phyloP scores from a whole-genome alignment of 2,888 invertebrate species.

The Coecobrya sp. region DNA sequence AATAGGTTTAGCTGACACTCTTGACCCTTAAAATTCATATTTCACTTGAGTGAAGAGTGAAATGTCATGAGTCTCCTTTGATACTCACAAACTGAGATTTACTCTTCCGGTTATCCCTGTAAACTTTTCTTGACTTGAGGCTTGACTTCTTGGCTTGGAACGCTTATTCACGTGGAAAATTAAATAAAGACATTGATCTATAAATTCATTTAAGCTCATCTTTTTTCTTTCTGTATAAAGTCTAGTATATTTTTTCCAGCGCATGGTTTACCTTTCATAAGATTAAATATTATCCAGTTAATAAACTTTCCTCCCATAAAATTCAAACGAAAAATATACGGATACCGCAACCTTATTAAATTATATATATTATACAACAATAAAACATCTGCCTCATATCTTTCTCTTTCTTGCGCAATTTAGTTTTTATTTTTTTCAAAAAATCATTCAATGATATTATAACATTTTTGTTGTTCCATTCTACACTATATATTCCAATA shows the following conservation, averaged over 20 bases:
- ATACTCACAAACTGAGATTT: background rate
- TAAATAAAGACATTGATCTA: constrained; percentile 29
- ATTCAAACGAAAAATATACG: too few species aligned
- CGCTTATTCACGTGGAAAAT: constrained; percentile 56
- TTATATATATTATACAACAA: too few species aligned
- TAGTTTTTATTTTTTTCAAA: constrained; percentile 45
- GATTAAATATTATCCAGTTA: too few species aligned
- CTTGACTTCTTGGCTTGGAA: constrained; percentile 41
- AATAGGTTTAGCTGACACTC: background rate
- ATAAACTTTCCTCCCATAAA: too few species aligned
- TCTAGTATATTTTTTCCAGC: too few species aligned
- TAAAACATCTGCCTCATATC: too few species aligned
- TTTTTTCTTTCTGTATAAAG: too few species aligned
- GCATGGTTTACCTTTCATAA: too few species aligned
- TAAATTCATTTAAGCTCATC: background rate
- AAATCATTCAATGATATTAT: constrained; percentile 47
- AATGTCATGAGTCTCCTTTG: background rate
- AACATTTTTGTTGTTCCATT: constrained; percentile 19
- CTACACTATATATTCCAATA: constrained; percentile 8
- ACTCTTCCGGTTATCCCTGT: background rate
- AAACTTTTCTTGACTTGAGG: too few species aligned
- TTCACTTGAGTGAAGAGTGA: constrained; percentile 21
- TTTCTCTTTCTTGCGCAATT: constrained; percentile 26
- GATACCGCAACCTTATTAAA: too few species aligned
- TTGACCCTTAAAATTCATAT: constrained; percentile 52